Evolutionary conservation across 2,888 invertebrate genomes (phyloP).

Genomic region (Sminthurides aquaticus): DNA sequence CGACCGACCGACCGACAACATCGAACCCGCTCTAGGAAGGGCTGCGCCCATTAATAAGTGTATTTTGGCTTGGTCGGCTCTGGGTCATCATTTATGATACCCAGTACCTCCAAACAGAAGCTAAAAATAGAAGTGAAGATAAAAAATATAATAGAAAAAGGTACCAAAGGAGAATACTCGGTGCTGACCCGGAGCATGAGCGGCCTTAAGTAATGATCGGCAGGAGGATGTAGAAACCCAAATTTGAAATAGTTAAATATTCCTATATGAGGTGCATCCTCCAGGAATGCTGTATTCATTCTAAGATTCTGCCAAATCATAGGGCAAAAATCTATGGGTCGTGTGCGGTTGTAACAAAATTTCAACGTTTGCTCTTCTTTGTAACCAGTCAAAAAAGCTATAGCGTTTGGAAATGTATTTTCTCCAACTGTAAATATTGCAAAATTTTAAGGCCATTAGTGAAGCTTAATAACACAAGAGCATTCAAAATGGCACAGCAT

Average conservation of each 20-base stretch:
- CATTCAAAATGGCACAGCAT: too few species aligned
- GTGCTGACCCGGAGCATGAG: conserved; percentile 6
- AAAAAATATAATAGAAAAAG: too few species aligned
- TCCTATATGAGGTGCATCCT: conserved; percentile 16
- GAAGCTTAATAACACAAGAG: too few species aligned
- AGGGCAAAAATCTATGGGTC: conserved; percentile 31
- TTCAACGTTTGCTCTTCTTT: conserved; percentile 25
- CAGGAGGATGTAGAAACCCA: conserved; percentile 17
- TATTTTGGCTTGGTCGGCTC: too few species aligned
- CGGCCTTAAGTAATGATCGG: conserved; percentile 14
- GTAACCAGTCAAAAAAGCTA: conserved; percentile 47
- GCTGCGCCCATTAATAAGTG: too few species aligned
- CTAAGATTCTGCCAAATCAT: conserved; percentile 31
- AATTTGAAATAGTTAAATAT: conserved; percentile 22
- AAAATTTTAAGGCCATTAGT: too few species aligned
- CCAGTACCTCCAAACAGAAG: too few species aligned
- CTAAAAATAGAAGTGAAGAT: too few species aligned
- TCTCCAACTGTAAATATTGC: conserved; percentile 49
- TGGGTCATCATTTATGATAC: too few species aligned
- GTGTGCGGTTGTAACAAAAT: conserved; percentile 39
- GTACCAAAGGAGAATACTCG: conserved; percentile 16
- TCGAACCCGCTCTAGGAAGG: too few species aligned
- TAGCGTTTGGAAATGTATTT: conserved; percentile 51
- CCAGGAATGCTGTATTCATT: conserved; percentile 18
- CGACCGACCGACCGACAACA: too few species aligned